phyloP scores from a whole-genome alignment of 1,140 invertebrate genomes.

The Dreissena polymorpha region DNA sequence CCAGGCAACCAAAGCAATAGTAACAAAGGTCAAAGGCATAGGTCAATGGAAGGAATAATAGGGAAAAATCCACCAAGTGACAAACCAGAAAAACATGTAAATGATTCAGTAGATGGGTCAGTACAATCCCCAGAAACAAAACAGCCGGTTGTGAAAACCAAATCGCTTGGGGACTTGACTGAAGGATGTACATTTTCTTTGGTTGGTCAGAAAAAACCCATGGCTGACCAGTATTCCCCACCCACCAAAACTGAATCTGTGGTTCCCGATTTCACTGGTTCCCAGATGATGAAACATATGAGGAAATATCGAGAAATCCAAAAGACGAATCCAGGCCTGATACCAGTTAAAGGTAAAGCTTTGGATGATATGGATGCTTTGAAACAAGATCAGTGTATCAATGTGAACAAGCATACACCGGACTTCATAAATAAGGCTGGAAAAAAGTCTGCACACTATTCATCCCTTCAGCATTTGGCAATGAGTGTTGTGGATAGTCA shows the following conservation, averaged over 20 bases:
- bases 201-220: conserved; percentile 46
- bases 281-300: conserved; percentile 44
- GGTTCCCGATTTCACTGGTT: conserved; percentile 31
- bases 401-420: no score
- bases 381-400: neutral
- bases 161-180: conserved; percentile 42
- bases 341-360: conserved; percentile 34
- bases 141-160: conserved; percentile 36
- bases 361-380: conserved; percentile 29
- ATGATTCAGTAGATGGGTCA: conserved; percentile 5
- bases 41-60: conserved; percentile 13
- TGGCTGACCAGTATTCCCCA: no score
- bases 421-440: no score
- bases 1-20: neutral
- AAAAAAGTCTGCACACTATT: conserved; percentile 37
- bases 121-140: neutral
- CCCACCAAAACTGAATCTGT: neutral
- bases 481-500: conserved; percentile 1
- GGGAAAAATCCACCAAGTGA: conserved; percentile 18
- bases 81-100: conserved; percentile 21
- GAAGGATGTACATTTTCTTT: conserved; percentile 46
- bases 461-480: conserved; percentile 43
- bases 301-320: conserved; percentile 48
- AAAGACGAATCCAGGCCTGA: conserved; percentile 20
- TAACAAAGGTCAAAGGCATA: conserved; percentile 12